phyloP scores from a whole-genome alignment of 2,113 vertebrate genomes.

The Prinia subflava region DNA sequence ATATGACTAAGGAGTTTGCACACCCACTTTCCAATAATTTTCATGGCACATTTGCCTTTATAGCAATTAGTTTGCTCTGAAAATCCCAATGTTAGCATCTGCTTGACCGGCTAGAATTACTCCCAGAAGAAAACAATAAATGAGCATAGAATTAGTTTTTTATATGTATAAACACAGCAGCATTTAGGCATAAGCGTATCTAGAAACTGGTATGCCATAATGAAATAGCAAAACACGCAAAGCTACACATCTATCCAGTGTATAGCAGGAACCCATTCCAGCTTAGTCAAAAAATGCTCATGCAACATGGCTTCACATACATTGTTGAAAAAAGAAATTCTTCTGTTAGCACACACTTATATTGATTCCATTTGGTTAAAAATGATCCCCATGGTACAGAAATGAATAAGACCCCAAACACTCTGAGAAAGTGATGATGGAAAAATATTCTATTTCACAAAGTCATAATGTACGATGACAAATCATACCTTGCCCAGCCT shows the following conservation, averaged over 20 bases:
- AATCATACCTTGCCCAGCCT: slow-evolving; percentile 41
- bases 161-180: slow-evolving; percentile 23
- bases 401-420: not conserved
- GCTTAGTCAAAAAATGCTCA: slow-evolving; percentile 22
- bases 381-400: not conserved
- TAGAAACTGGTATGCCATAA: slow-evolving; percentile 4
- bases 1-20: not conserved
- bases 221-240: slow-evolving; percentile 6
- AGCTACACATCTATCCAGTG: slow-evolving; percentile 10
- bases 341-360: not conserved
- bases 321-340: not conserved
- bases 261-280: slow-evolving; percentile 27
- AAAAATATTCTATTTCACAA: not conserved
- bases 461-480: not conserved
- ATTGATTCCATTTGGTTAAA: not conserved
- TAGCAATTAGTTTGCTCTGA: not conserved
- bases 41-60: not conserved
- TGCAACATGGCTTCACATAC: slow-evolving; percentile 32
- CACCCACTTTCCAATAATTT: not conserved
- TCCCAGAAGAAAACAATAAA: slow-evolving; percentile 32
- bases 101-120: slow-evolving; percentile 23
- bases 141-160: not conserved
- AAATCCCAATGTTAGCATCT: not conserved
- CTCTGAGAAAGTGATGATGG: not conserved
- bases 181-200: slow-evolving; percentile 43